Conservation (phyloP, 2,888 invertebrate species). For the Torymus auratus region DNA sequence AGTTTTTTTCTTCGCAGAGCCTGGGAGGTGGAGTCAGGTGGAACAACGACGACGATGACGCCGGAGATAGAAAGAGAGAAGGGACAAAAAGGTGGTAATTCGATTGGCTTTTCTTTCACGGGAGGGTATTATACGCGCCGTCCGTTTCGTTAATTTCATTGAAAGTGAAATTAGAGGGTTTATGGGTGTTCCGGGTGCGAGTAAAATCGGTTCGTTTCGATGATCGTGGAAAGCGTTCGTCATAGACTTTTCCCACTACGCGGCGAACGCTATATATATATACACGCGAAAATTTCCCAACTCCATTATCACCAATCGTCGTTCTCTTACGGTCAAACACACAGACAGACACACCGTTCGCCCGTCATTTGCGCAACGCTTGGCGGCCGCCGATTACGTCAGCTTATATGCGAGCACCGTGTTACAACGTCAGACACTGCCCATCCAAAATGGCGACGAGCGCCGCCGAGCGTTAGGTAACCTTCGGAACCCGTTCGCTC, state of each 20-base stretch:
- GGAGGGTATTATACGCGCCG: background rate
- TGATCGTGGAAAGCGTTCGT: no score
- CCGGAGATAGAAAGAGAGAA: no score
- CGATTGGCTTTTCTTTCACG: background rate
- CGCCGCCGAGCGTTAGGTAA: conserved; percentile 41
- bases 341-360: conserved; percentile 24
- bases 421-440: background rate
- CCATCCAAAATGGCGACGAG: no score
- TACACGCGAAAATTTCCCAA: no score
- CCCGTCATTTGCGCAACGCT: conserved; percentile 59
- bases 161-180: conserved; percentile 2
- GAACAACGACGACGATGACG: no score
- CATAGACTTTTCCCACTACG: no score
- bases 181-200: background rate
- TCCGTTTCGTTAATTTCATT: conserved; percentile 19
- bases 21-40: no score
- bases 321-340: background rate
- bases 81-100: background rate
- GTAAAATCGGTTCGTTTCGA: no score
- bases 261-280: no score
- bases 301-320: no score
- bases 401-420: conserved; percentile 1
- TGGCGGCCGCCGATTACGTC: conserved; percentile 64
- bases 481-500: conserved; percentile 52
- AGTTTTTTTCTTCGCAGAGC: background rate